A percentile compares a stretch with the other conserved stretches of the same genome.
Conservation (phyloP, 2,888 invertebrate species). For the Ophioninae sp. region DNA sequence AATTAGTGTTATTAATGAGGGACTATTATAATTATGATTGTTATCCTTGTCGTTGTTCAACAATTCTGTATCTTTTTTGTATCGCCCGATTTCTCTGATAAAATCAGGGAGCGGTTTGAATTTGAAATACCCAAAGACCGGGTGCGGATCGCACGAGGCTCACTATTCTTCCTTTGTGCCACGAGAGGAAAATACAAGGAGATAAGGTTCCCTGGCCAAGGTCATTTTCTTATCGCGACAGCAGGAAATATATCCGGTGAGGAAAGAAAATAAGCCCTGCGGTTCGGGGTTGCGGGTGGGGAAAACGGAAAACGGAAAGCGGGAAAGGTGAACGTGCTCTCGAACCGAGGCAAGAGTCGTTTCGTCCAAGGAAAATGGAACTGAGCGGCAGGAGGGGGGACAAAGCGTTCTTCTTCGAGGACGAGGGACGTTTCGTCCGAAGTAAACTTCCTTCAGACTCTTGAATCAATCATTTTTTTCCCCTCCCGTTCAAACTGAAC, state of each 20-base stretch:
- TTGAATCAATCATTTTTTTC: background rate
- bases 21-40: too few species aligned
- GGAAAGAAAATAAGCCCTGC: slow-evolving; percentile 25
- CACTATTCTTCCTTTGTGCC: background rate
- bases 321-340: slow-evolving; percentile 67
- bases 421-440: slow-evolving; percentile 7
- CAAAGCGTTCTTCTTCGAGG: slow-evolving; percentile 22
- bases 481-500: background rate
- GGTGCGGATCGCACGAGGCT: background rate
- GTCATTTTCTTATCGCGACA: slow-evolving; percentile 64
- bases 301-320: slow-evolving; percentile 65
- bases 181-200: slow-evolving; percentile 8
- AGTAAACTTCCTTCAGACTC: background rate
- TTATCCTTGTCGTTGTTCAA: too few species aligned
- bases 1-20: too few species aligned
- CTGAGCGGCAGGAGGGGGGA: slow-evolving; percentile 9
- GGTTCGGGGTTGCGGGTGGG: slow-evolving; percentile 11
- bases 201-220: slow-evolving; percentile 37
- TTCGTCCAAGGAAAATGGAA: slow-evolving; percentile 53
- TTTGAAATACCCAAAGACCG: background rate
- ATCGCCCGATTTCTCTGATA: background rate
- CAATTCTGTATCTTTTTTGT: background rate
- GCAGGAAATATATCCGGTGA: slow-evolving; percentile 46
- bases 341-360: slow-evolving; percentile 54
- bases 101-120: background rate